These are phyloP conservation scores for pig (Sus scrofa) DNA, from an alignment of 2,113 vertebrate species.

Conservation along the genomic window DNA sequence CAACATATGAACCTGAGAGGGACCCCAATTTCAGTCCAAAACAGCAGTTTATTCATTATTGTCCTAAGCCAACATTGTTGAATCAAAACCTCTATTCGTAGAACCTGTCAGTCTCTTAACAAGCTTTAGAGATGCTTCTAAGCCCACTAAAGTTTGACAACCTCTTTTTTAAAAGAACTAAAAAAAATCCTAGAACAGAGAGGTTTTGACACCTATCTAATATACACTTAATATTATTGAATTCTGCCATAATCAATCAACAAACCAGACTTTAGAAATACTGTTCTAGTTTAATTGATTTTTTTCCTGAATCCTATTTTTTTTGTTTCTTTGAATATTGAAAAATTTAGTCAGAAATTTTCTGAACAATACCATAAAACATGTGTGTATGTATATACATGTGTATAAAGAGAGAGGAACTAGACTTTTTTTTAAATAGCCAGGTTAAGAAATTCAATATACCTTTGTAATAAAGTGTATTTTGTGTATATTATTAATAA, in stretches of 20 bases:
- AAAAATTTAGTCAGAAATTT: not conserved
- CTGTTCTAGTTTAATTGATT: not conserved
- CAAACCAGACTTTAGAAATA: not conserved
- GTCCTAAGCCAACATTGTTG: not conserved
- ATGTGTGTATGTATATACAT: too few relatives aligned
- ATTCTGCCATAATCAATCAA: not conserved
- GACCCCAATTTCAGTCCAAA: not conserved
- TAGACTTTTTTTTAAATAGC: too few relatives aligned
- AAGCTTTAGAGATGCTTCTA: too few relatives aligned
- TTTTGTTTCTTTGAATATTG: not conserved
- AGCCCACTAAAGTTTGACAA: not conserved
- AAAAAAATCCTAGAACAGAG: not conserved
- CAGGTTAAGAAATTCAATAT: too few relatives aligned
- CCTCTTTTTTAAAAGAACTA: not conserved
- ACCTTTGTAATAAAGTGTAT: not conserved
- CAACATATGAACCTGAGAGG: not conserved
- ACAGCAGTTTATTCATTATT: not conserved
- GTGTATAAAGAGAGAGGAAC: too few relatives aligned
- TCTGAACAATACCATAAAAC: not conserved
- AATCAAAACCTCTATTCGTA: not conserved
- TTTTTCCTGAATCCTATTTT: not conserved
- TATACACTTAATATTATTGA: not conserved
- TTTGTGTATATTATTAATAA: not conserved
- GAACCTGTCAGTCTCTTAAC: not conserved
- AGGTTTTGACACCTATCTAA: not conserved